Evolutionary conservation across 92 coral and sea anemone genomes (phyloP).

Genomic region (Palythoa caribaeorum): DNA sequence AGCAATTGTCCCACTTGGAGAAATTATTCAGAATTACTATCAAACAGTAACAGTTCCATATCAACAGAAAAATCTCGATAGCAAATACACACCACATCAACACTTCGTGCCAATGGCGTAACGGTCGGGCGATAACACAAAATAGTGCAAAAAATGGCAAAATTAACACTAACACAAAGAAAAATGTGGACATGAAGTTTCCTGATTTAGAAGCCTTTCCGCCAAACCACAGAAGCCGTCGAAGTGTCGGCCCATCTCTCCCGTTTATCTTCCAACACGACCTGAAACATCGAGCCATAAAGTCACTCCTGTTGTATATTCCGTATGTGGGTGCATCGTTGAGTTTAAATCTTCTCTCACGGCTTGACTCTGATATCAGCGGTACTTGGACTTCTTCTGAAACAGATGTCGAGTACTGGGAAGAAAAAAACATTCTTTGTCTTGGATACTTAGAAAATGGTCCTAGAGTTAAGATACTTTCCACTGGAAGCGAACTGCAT

Average conservation of each 20-base stretch:
- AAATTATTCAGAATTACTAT: constrained; percentile 30
- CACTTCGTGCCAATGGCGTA: constrained; percentile 40
- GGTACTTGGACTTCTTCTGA: constrained; percentile 40
- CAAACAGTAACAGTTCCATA: constrained; percentile 41
- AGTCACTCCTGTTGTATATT: constrained; percentile 46
- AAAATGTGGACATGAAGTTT: constrained; percentile 24
- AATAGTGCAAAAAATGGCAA: constrained; percentile 19
- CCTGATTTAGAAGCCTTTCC: constrained; percentile 48
- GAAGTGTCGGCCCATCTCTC: constrained; percentile 28
- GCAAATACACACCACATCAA: constrained; percentile 40
- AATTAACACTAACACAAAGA: constrained; percentile 21
- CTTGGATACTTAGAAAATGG: not conserved
- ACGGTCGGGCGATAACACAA: constrained; percentile 23
- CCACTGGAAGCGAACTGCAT: not conserved
- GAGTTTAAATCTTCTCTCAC: constrained; percentile 29
- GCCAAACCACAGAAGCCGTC: constrained; percentile 43
- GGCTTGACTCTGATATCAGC: constrained; percentile 20
- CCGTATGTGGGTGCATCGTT: constrained; percentile 44
- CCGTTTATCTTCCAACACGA: constrained; percentile 39
- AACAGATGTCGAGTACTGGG: constrained; percentile 32
- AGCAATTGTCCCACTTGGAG: constrained; percentile 34
- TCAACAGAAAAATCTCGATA: constrained; percentile 23
- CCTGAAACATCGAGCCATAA: constrained; percentile 39
- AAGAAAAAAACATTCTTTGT: constrained; percentile 36
- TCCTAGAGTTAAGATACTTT: not conserved